These are phyloP conservation scores for Cathartes aura DNA, from an alignment of 2,113 vertebrate genomes.

Conservation along the genomic window DNA sequence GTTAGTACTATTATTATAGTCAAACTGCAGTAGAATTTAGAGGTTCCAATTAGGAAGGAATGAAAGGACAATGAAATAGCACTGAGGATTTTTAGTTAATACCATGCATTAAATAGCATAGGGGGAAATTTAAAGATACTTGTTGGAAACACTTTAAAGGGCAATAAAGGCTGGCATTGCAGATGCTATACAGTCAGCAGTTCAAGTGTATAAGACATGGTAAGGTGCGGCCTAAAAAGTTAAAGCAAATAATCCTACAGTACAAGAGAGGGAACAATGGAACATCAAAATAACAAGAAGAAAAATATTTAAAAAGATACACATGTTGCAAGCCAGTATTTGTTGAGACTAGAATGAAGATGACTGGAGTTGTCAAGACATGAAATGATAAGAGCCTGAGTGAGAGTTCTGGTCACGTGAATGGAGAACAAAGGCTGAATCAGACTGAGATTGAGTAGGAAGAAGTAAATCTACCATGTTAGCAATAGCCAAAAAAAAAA, in stretches of 20 bases:
- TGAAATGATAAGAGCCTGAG: constrained; percentile 33
- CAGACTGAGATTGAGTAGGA: neutral
- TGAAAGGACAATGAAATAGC: neutral
- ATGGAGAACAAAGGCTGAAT: constrained; percentile 42
- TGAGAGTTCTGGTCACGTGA: neutral
- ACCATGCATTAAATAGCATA: neutral
- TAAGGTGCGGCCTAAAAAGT: neutral
- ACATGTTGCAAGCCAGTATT: constrained; percentile 21
- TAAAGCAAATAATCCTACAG: constrained; percentile 27
- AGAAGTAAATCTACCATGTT: neutral
- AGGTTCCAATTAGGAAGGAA: neutral
- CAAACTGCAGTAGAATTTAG: neutral
- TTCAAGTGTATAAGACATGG: neutral
- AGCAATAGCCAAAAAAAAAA: neutral
- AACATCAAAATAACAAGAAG: neutral
- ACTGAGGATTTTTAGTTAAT: neutral
- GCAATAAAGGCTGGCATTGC: neutral
- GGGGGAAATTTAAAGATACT: neutral
- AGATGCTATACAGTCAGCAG: neutral
- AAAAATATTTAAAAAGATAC: neutral
- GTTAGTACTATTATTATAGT: neutral
- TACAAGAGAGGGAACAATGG: constrained; percentile 18
- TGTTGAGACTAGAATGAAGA: constrained; percentile 21
- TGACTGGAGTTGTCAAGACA: constrained; percentile 33
- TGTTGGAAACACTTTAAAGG: neutral